Percentiles rank a stretch among this genome's conserved stretches.
These are phyloP conservation scores for Psilopogon haemacephalus DNA, from an alignment of 2,113 vertebrate species.

Conservation along the genomic window DNA sequence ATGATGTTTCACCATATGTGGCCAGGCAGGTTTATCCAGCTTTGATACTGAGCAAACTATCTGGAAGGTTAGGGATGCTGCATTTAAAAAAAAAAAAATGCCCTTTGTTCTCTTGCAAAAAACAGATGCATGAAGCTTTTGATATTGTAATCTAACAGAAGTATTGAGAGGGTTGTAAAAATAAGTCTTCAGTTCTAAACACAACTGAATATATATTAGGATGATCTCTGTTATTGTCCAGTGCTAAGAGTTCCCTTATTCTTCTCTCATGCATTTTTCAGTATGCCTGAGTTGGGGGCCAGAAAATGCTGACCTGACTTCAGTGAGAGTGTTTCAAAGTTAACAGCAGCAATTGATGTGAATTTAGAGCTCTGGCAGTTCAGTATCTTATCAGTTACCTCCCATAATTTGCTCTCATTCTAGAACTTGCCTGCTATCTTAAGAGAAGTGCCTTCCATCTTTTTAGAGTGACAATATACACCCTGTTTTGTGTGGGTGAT, in stretches of 20 bases:
- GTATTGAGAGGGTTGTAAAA: neutral
- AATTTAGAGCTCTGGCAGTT: neutral
- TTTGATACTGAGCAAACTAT: neutral
- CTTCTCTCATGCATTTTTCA: neutral
- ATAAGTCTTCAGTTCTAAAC: neutral
- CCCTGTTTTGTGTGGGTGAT: neutral
- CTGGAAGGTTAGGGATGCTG: neutral
- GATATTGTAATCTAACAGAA: neutral
- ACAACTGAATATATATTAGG: accelerated
- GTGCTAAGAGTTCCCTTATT: neutral
- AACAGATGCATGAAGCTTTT: neutral
- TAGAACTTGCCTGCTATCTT: accelerated
- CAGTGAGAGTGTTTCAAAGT: neutral
- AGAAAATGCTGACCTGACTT: neutral
- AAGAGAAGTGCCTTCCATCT: neutral
- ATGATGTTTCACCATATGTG: neutral
- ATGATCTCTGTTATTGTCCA: neutral
- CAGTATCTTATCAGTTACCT: neutral
- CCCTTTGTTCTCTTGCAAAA: neutral
- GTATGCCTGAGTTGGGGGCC: neutral
- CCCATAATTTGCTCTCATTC: neutral
- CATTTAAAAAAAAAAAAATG: neutral
- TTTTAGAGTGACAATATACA: neutral
- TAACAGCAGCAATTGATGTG: neutral
- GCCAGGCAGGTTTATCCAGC: neutral